These are phyloP conservation scores for Lonchura striata DNA, from an alignment of 2,113 vertebrate species.

Conservation along the genomic window DNA sequence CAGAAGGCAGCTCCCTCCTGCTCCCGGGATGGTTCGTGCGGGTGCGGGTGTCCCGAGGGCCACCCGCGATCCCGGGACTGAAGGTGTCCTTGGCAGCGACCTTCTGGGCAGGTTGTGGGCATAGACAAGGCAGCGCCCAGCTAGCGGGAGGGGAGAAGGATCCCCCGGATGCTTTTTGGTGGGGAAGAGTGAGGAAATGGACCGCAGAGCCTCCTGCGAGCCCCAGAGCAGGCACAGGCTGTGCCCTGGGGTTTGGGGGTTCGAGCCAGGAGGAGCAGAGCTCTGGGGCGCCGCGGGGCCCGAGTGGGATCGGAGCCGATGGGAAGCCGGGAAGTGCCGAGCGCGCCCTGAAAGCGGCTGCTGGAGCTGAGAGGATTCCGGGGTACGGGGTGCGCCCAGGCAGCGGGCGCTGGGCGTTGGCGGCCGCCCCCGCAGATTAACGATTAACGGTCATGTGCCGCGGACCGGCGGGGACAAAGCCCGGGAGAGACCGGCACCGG, in stretches of 20 bases:
- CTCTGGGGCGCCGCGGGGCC: background rate
- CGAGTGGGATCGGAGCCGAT: background rate
- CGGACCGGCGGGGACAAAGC: background rate
- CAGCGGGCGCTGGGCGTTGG: background rate
- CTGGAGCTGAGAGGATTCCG: background rate
- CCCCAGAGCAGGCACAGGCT: accelerated
- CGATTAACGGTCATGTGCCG: background rate
- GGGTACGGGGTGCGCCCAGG: background rate
- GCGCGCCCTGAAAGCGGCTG: too few relatives aligned
- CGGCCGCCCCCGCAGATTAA: background rate
- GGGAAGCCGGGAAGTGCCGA: background rate
- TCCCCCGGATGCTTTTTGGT: background rate
- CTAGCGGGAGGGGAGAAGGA: accelerated
- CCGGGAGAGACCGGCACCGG: background rate
- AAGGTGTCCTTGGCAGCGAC: slow-evolving; percentile 6
- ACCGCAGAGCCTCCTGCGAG: background rate
- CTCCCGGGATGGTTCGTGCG: accelerated
- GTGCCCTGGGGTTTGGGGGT: accelerated
- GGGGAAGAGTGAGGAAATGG: accelerated
- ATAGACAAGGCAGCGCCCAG: background rate
- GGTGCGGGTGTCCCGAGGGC: background rate
- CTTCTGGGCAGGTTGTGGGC: background rate
- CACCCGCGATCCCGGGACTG: accelerated
- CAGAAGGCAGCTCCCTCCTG: background rate
- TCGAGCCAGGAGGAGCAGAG: background rate